phyloP scores from a whole-genome alignment of 2,113 vertebrate species.

The Tenebrosternarchus preto region DNA sequence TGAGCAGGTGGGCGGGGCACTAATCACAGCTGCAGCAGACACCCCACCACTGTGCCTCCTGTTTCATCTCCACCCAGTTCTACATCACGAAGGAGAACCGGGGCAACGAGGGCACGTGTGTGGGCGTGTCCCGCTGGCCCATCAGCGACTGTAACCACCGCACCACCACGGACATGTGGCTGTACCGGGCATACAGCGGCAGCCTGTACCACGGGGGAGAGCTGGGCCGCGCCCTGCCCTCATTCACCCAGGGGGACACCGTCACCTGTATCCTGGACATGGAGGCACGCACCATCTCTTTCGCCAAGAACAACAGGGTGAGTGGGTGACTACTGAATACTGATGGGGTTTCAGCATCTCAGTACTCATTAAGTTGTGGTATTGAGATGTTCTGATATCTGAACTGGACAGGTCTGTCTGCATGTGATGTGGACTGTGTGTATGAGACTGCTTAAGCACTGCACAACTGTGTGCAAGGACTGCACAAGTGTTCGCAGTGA shows the following conservation, averaged over 20 bases:
- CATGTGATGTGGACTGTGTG: too few species aligned
- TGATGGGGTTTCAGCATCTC: too few species aligned
- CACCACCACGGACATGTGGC: conserved; percentile 82
- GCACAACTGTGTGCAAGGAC: too few species aligned
- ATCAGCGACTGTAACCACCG: conserved; percentile 80
- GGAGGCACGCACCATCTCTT: conserved; percentile 80
- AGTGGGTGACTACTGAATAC: neutral
- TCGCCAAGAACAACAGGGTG: conserved; percentile 80
- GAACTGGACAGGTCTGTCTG: too few species aligned
- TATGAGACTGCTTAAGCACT: neutral
- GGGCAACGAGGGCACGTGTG: conserved; percentile 79
- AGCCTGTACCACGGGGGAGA: conserved; percentile 81
- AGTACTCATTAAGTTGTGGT: too few species aligned
- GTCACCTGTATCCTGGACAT: conserved; percentile 82
- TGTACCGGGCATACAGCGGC: conserved; percentile 82
- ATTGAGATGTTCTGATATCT: too few species aligned
- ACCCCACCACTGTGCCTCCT: neutral
- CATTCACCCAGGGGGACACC: conserved; percentile 80
- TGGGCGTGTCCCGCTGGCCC: conserved; percentile 80
- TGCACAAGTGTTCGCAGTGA: too few species aligned
- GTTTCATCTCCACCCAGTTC: conserved; percentile 65
- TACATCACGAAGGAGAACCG: conserved; percentile 78
- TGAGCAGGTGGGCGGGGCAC: too few species aligned
- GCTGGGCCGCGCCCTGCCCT: conserved; percentile 74
- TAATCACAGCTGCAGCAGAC: too few species aligned